Evolutionary conservation across 2,888 invertebrate genomes (phyloP).

Genomic region (Lasioglossum calceatum): DNA sequence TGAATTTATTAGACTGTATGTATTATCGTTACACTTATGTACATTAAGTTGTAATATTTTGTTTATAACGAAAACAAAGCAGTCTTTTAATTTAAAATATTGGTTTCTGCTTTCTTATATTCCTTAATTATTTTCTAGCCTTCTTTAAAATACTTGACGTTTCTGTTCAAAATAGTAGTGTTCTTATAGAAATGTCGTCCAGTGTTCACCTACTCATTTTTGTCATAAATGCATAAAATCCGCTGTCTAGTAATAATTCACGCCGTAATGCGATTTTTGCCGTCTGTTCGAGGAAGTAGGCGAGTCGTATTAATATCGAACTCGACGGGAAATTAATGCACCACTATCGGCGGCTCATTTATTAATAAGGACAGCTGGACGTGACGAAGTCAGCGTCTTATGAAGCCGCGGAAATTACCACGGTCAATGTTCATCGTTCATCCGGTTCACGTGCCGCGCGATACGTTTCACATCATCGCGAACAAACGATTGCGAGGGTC

Average conservation of each 20-base stretch:
- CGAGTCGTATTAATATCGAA: conserved; percentile 18
- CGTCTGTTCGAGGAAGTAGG: not conserved
- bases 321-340: conserved; percentile 27
- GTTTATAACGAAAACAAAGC: no score
- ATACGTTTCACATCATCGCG: conserved; percentile 36
- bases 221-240: no score
- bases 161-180: no score
- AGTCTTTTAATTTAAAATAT: no score
- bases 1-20: no score
- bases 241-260: not conserved
- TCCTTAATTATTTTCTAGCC: no score
- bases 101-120: no score
- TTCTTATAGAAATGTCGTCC: no score
- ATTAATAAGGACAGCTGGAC: conserved; percentile 29
- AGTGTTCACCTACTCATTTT: no score
- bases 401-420: conserved; percentile 69
- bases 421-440: conserved; percentile 72
- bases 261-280: not conserved
- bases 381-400: conserved; percentile 38
- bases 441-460: conserved; percentile 39
- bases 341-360: conserved; percentile 30
- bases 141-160: no score
- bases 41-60: no score
- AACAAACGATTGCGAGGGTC: conserved; percentile 29
- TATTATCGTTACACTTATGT: no score